phyloP scores from a whole-genome alignment of 2,797 vertebrate genomes.

The Gephyroberyx darwinii region DNA sequence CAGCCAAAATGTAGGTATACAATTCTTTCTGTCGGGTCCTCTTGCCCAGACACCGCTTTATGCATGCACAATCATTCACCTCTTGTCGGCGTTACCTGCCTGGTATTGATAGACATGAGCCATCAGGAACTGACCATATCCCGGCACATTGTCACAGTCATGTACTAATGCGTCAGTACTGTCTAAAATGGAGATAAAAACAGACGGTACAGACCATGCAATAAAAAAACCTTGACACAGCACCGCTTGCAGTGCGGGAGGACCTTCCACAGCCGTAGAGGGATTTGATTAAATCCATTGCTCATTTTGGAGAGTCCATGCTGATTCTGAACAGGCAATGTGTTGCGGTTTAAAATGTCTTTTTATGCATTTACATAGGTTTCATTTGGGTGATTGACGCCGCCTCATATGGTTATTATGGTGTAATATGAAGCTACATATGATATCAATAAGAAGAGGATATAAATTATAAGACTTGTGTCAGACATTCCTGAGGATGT shows the following conservation, averaged over 20 bases:
- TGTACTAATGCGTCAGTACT: slow-evolving; percentile 67
- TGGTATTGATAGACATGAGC: slow-evolving; percentile 59
- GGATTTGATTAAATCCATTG: not conserved
- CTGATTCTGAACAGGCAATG: not conserved
- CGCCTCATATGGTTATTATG: no score
- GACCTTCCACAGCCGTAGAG: slow-evolving; percentile 71
- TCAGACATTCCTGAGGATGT: no score
- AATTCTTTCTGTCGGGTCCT: slow-evolving; percentile 8
- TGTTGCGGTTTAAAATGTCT: not conserved
- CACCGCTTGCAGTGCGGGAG: slow-evolving; percentile 81
- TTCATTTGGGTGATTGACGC: not conserved
- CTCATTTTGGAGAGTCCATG: not conserved
- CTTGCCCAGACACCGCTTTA: slow-evolving; percentile 21
- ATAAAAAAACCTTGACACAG: slow-evolving; percentile 62
- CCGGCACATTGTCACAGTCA: slow-evolving; percentile 69
- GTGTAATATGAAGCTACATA: no score
- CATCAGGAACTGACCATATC: slow-evolving; percentile 63
- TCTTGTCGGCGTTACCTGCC: slow-evolving; percentile 76
- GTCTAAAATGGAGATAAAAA: slow-evolving; percentile 76
- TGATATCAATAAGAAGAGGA: no score
- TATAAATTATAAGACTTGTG: no score
- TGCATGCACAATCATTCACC: slow-evolving; percentile 70
- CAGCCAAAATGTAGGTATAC: slow-evolving; percentile 16
- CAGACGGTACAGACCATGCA: slow-evolving; percentile 54
- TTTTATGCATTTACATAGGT: not conserved